Evolutionary conservation across 2,797 vertebrate genomes (phyloP), one percentile per base, ranked within the genome.

Genomic region (Botia almorhae): DNA sequence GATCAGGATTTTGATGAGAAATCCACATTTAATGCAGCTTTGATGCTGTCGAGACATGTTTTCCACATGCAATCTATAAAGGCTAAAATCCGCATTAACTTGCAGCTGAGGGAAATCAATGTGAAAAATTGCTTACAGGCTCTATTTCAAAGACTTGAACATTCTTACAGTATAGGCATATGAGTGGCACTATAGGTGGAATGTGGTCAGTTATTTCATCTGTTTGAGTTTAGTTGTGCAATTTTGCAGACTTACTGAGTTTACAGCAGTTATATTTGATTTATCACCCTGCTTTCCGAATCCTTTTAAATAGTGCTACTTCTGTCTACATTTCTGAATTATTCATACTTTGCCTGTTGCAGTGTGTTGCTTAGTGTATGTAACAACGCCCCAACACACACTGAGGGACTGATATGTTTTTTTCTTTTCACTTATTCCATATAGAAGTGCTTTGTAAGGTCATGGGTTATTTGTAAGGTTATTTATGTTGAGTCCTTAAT

Each of bases 1-100:
- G 26, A 23, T 67, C 53, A 76, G 14, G 8, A 39, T 65, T 53
- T 63, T 36, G 4, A 51, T 65, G 23, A 65, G n/a, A 76, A 65
- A 68, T 19, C 13, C 14, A 11, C 33, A 23, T 65, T 50, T 50
- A 17, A 19, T 50, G 43, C 26, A 16, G 26, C n/a, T 53, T 53
- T 65, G 11, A 64, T 76, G 29, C 13, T 16, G 14, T 53, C 51
- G 33, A 60, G 19, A 21, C 19, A 72, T 23, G 12, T 19, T 43
- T 16, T 23, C 46, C 19, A 60, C 1, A 43, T 17, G 13, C 14
- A 23, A 60, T 73, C 36, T 17, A 60, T 60, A 73, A 56, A 43
- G 14, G 55, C 26, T 61, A 43, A n/a, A 48, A 61, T 48, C 39
- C 50, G 63, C 43, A 46, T 46, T 46, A 46, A 46, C 43, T 46